A percentile compares a stretch with the other conserved stretches of the same genome.
These are phyloP conservation scores for Balaenoptera acutorostrata DNA, from an alignment of 2,113 vertebrate genomes.

Conservation along the genomic window DNA sequence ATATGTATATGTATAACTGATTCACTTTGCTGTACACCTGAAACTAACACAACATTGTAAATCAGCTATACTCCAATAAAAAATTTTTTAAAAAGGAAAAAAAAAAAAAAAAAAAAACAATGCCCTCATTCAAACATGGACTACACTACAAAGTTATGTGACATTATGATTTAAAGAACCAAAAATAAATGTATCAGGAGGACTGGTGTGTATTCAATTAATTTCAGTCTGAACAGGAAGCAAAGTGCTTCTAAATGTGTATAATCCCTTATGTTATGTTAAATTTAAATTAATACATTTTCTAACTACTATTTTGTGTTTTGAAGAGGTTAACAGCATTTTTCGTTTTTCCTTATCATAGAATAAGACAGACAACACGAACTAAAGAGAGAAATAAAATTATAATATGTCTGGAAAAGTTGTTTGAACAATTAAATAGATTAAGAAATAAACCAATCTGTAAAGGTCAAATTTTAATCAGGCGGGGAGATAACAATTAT, in stretches of 20 bases:
- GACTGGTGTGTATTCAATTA: neutral
- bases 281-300: neutral
- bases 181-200: neutral
- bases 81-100: too few species aligned
- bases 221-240: neutral
- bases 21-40: too few species aligned
- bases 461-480: slow-evolving; percentile 20
- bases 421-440: neutral
- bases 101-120: slow-evolving; percentile 35
- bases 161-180: neutral
- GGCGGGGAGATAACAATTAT: neutral
- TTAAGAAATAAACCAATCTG: neutral
- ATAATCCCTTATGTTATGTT: neutral
- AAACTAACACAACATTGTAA: too few species aligned
- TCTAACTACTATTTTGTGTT: neutral
- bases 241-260: slow-evolving; percentile 1
- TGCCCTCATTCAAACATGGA: slow-evolving; percentile 14
- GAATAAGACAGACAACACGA: neutral
- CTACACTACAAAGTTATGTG: neutral
- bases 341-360: neutral
- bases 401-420: neutral
- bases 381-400: neutral
- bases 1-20: too few species aligned
- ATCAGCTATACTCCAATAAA: too few species aligned
- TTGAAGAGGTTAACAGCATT: neutral